Evolutionary conservation across 2,888 invertebrate genomes (phyloP).

Genomic region (Brachynemurus nebulosus): DNA sequence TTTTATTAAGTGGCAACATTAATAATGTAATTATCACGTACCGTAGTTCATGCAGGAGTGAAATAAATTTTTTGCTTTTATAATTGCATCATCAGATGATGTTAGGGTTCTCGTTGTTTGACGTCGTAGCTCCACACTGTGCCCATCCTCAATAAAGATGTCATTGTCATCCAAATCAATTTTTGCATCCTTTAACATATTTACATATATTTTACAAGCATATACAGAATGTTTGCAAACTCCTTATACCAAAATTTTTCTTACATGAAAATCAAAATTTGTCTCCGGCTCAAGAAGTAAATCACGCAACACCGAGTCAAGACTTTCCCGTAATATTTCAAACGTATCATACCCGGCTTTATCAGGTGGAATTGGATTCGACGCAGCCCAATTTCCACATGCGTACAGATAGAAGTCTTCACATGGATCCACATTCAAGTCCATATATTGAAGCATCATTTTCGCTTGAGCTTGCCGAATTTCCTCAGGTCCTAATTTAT

Average conservation of each 20-base stretch:
- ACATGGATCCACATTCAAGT: slow-evolving; percentile 57
- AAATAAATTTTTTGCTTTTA: slow-evolving; percentile 73
- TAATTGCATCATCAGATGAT: slow-evolving; percentile 43
- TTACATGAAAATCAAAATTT: slow-evolving; percentile 10
- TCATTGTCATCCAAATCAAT: neutral
- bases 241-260: no score
- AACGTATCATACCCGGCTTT: slow-evolving; percentile 82
- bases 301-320: slow-evolving; percentile 53
- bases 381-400: slow-evolving; percentile 73
- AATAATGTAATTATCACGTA: slow-evolving; percentile 18
- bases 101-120: slow-evolving; percentile 5
- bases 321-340: slow-evolving; percentile 72
- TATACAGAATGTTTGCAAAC: neutral
- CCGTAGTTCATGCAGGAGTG: slow-evolving; percentile 73
- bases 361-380: slow-evolving; percentile 78
- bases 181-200: neutral
- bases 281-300: slow-evolving; percentile 42
- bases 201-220: neutral
- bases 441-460: slow-evolving; percentile 67
- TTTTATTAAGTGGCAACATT: no score
- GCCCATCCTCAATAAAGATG: neutral
- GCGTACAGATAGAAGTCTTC: slow-evolving; percentile 74
- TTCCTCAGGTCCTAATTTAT: slow-evolving; percentile 10
- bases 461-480: slow-evolving; percentile 29
- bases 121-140: neutral